A percentile compares a stretch with the other conserved stretches of the same genome.
Evolutionary conservation across 2,113 vertebrate genomes (phyloP).

Genomic region (Cephalophus harveyi): DNA sequence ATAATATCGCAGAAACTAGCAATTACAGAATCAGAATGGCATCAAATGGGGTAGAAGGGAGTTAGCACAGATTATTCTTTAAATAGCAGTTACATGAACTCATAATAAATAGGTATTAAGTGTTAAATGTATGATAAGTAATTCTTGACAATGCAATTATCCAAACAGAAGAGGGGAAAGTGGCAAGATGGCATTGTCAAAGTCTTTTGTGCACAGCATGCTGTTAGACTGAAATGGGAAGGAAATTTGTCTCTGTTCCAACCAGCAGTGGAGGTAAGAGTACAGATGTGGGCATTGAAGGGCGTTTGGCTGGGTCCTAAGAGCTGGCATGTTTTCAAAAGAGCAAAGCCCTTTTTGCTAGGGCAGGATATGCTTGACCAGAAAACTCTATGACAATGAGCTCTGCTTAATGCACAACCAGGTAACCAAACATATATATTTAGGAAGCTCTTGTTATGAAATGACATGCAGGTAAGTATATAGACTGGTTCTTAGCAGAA

Average conservation of each 20-base stretch:
- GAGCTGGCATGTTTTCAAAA: not conserved
- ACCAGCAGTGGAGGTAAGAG: not conserved
- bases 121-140: conserved; percentile 87
- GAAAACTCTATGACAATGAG: not conserved
- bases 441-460: not conserved
- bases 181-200: conserved; percentile 76
- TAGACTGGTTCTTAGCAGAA: not conserved
- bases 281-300: not conserved
- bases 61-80: conserved; percentile 83
- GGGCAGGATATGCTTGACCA: not conserved
- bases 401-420: too few species aligned
- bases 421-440: not conserved
- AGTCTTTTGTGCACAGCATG: conserved; percentile 50
- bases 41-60: conserved; percentile 80
- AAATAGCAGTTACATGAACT: conserved; percentile 88
- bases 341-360: not conserved
- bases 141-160: conserved; percentile 85
- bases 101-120: conserved; percentile 87
- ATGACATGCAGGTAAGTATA: too few species aligned
- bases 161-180: conserved; percentile 81
- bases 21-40: conserved; percentile 87
- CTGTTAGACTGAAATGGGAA: conserved; percentile 19
- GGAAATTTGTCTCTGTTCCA: not conserved
- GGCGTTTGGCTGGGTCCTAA: not conserved
- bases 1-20: conserved; percentile 88